Percentiles rank a stretch among this genome's conserved stretches.
phyloP scores from a whole-genome alignment of 2,113 vertebrate genomes.

The Gallinago undulata region DNA sequence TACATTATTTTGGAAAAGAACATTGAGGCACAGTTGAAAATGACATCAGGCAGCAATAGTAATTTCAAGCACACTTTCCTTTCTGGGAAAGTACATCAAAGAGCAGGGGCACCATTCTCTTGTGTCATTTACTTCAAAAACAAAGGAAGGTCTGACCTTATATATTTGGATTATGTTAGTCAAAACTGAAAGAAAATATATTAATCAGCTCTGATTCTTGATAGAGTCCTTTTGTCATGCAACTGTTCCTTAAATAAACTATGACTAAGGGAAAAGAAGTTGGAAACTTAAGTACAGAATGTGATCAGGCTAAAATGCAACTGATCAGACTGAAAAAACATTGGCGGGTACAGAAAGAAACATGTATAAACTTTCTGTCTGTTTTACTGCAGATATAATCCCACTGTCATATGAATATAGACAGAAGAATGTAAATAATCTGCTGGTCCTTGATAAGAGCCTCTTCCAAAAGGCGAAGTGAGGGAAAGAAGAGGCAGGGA shows the following conservation, averaged over 20 bases:
- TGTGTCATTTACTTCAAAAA: constrained; percentile 7
- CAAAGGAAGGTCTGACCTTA: not conserved
- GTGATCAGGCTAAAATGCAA: not conserved
- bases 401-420: not conserved
- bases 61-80: not conserved
- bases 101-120: not conserved
- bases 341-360: not conserved
- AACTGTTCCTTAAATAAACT: not conserved
- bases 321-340: not conserved
- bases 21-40: not conserved
- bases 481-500: not conserved
- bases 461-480: not conserved
- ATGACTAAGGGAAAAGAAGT: not conserved
- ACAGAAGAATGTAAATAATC: not conserved
- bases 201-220: not conserved
- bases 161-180: not conserved
- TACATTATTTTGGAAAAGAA: not conserved
- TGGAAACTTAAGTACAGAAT: not conserved
- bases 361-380: not conserved
- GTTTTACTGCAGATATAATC: not conserved
- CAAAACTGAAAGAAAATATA: not conserved
- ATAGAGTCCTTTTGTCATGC: not conserved
- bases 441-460: not conserved
- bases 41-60: not conserved
- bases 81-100: constrained; percentile 15